These are phyloP conservation scores for Semotilus atromaculatus DNA, from an alignment of 2,797 vertebrate species.

Conservation along the genomic window DNA sequence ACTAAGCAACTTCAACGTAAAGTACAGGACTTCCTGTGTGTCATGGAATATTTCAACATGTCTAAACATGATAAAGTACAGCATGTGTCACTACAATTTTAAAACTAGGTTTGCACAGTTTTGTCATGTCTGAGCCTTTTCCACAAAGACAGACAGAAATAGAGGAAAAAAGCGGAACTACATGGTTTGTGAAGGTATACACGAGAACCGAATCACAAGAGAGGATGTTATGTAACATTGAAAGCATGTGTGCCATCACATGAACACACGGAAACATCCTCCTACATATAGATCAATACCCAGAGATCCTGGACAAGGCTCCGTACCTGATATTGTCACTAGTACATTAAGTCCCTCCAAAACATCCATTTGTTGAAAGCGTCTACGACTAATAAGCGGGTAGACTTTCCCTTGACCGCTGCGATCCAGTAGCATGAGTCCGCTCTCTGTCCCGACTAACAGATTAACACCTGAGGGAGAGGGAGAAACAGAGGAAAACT, in stretches of 20 bases:
- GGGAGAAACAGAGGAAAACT: too few relatives aligned
- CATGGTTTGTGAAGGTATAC: not conserved
- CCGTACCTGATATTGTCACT: constrained; percentile 95
- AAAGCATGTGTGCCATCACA: not conserved
- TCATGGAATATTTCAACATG: constrained; percentile 19
- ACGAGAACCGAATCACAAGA: not conserved
- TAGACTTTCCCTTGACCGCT: constrained; percentile 98
- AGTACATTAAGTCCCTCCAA: constrained; percentile 96
- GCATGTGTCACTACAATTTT: not conserved
- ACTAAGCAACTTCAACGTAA: not conserved
- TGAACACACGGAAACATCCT: not conserved
- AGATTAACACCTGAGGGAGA: constrained; percentile 88
- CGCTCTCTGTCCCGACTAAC: constrained; percentile 95
- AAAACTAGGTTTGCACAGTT: not conserved
- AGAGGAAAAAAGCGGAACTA: not conserved
- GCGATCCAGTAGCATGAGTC: constrained; percentile 96
- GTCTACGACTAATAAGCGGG: constrained; percentile 92
- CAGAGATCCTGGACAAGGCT: not conserved
- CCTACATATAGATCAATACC: not conserved
- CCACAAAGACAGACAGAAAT: not conserved
- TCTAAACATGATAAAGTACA: not conserved
- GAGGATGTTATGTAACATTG: not conserved
- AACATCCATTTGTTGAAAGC: constrained; percentile 99
- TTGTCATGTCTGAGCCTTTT: not conserved
- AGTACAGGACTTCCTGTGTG: not conserved